phyloP scores from a whole-genome alignment of 2,113 vertebrate species.

The Corythaeola cristata region DNA sequence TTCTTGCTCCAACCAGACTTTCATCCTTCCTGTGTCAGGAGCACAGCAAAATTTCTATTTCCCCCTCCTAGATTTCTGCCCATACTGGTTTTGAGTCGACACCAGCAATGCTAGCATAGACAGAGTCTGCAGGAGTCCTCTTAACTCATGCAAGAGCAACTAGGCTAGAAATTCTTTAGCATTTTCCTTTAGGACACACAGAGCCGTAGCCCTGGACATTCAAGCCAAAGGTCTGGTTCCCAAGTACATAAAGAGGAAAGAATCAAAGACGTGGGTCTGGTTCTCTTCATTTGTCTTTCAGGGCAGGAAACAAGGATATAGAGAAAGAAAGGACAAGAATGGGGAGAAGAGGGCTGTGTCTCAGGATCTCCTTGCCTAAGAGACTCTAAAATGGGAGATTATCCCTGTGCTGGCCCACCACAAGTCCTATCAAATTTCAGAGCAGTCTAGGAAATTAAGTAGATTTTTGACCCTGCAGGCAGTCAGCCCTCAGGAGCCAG shows the following conservation, averaged over 20 bases:
- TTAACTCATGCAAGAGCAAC: not conserved
- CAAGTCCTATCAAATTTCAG: not conserved
- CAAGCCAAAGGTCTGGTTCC: not conserved
- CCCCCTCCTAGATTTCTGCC: not conserved
- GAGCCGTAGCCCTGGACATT: not conserved
- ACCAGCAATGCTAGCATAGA: not conserved
- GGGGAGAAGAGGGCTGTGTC: not conserved
- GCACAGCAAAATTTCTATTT: not conserved
- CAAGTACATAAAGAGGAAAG: not conserved
- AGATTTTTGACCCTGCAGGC: not conserved
- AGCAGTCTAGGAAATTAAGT: not conserved
- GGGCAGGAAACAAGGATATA: not conserved
- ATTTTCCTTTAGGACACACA: not conserved
- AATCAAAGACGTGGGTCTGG: not conserved
- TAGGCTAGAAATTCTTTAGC: not conserved
- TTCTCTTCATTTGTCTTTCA: not conserved
- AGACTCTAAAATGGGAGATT: not conserved
- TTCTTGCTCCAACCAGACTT: not conserved
- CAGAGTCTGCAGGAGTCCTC: not conserved
- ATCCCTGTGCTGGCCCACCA: not conserved
- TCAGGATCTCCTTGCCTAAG: not conserved
- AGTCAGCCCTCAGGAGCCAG: not conserved
- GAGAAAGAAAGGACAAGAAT: not conserved
- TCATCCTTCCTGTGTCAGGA: not conserved
- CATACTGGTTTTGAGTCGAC: not conserved